Evolutionary conservation across 2,113 vertebrate species (phyloP).

Genomic region (Podiceps cristatus): DNA sequence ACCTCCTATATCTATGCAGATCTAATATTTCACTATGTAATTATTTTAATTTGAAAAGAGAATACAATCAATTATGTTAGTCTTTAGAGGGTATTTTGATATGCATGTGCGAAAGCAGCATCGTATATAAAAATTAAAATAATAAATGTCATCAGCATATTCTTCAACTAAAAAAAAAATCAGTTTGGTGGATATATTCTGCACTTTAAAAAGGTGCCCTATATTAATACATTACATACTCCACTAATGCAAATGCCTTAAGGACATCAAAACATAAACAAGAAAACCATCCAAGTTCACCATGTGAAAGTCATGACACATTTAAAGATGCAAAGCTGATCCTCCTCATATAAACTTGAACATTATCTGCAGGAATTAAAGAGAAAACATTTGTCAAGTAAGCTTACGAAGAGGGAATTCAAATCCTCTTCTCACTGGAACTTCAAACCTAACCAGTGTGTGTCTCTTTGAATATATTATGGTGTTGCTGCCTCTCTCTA

Average conservation of each 20-base stretch:
- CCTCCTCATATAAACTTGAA: neutral
- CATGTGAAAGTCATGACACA: neutral
- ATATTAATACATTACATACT: neutral
- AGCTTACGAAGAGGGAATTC: neutral
- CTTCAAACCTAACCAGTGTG: neutral
- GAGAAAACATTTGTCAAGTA: neutral
- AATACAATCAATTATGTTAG: neutral
- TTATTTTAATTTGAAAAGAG: slow-evolving; percentile 12
- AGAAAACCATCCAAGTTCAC: neutral
- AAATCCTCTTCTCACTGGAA: neutral
- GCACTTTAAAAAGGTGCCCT: neutral
- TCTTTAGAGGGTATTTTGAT: neutral
- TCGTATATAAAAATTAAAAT: neutral
- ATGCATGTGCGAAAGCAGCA: neutral
- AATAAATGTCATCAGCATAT: neutral
- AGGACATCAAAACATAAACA: neutral
- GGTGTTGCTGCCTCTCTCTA: neutral
- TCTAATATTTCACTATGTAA: neutral
- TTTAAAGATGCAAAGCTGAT: neutral
- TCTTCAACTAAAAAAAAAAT: neutral
- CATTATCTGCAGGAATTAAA: neutral
- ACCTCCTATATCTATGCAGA: neutral
- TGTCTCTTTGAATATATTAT: neutral
- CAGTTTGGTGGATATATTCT: neutral
- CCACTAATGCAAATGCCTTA: neutral